Evolutionary conservation across 2,888 invertebrate species (phyloP), one percentile per base, ranked within the genome.

Genomic region (Pedicia rivosa): DNA sequence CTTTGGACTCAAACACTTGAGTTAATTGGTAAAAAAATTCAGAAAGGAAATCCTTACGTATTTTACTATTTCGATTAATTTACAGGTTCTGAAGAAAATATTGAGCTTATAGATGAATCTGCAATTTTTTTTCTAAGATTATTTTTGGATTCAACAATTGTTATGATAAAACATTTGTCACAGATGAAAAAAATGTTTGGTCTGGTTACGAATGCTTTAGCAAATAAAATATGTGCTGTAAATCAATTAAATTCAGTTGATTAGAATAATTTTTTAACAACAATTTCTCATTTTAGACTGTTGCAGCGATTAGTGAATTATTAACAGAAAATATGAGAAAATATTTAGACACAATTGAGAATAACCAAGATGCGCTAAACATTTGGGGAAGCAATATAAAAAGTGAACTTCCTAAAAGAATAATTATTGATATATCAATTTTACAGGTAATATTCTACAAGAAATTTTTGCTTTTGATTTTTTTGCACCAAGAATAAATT

Each of bases 71-170:
- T n/a, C n/a, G n/a, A n/a, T n/a, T n/a, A n/a, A n/a, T 6, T 24
- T 24, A 10, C 26, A 8, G 35, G 58, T 8, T 49, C 52, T 15
- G 78, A 75, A 29, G 69, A 70, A 44, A 47, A 68, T 24, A 57
- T 66, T 42, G 66, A 70, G 40, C 57, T 75, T 6, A 61, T 74
- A 7, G 72, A 78, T 47, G 76, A 77, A 54, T 68, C 76, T 2
- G 55, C 72, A 1, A 58, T 78, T 0, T 67, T 70, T 47, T 57
- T 72, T 1, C 57, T 81, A 3, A 62, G 68, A 46, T 57, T 77
- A 51, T 70, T 80, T 47, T 55, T 78, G 2, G 66, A 72, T 35
- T 52, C 53, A 38, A 67, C 66, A 35, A 59, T 68, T 36, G 63
- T 78, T 7, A 66, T 70, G 51, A 59, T 68, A 26, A 70, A 70